Evolutionary conservation across 2,113 vertebrate species (phyloP), one percentile per base, ranked within the genome.

Genomic region (Solea senegalensis): DNA sequence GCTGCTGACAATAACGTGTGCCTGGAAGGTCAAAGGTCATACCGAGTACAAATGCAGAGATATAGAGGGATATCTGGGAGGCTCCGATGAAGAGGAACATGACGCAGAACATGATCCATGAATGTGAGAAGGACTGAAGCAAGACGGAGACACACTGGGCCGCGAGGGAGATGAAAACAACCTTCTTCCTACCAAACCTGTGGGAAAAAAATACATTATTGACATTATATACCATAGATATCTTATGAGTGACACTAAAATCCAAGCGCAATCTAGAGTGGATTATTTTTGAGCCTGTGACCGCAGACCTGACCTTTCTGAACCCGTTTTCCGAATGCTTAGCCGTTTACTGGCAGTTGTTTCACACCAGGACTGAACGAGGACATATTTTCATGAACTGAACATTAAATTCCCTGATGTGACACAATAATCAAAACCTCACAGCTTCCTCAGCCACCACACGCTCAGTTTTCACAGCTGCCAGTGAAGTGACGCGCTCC

Each of bases 31-130:
- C 6, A 21, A 14, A 15, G 6, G 59, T 16, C 87, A 15, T 94
- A 98, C 97, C 97, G 28, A 98, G 93, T 63, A 98, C 96, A 93
- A 97, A 98, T 0, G 96, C 96, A 72, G 96, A 95, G 73, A 98
- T 95, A 34, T 97, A 98, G 87, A 98, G 90, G 43, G 97, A 97
- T 48, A 98, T 95, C 89, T 98, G 96, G 49, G 96, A 96, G 90
- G 96, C 94, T 79, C 97, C 97, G 11, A 98, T 94, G 49, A 98
- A 92, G 71, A 97, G 57, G 82, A 96, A 97, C 61, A 96, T 88
- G 75, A 96, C 55, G 0, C 96, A 92, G 80, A 96, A 98, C 94
- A 97, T 95, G 86, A 93, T 93, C 91, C 95, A 98, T 52, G 92
- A 97, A 16, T 83, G 91, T 9, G 95, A 96, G 91, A 98, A 97